Base-by-base conservation (phyloP, 2,888 invertebrate genomes). In the Cephus sareptanus region DNA sequence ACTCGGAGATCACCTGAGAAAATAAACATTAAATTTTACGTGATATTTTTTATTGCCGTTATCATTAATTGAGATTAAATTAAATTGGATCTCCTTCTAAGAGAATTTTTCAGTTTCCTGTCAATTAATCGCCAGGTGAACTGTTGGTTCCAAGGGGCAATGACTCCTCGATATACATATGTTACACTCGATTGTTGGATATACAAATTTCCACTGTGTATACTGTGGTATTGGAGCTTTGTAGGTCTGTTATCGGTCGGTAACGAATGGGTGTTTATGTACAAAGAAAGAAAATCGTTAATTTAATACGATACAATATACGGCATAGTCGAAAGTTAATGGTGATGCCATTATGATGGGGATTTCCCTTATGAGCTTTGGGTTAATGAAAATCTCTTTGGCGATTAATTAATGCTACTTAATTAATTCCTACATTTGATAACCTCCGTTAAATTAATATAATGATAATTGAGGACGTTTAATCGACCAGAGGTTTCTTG, bases 1-100 rank as follows among this genome's bases (percentile, higher is more conserved):
- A 94, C 80, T 93, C 93, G 1, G 94, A 94, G 84, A 94, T 94
- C 71, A 93, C 93, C 94, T 94, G 89, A 34, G 89, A 91, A 74
- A 80, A 83, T 81, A 76, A 79, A 78, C 79, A 78, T 74, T 69
- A 78, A 33, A 30, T 23, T 56, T 15, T 23, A 9, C 2, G 2
- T 23, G 1, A 56, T 56, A 56, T 23, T 40, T 40, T 56, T 56
- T 23, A 56, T 23, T 56, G 2, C 56, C 2, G 2, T 56, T 0
- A 2, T 9, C 9, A 2, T 56, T 23, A 23, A 56, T 23, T 23
- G 0, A 9, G 23, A 23, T 23, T 2, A 9, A 23, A 9, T 9
- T 56, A 56, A 23, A 0, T 15, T 6, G 9, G 23, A 23, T 56
- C 9, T 23, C 23, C 2, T 23, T 56, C 23, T 9, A 15, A 56